These are phyloP conservation scores for Platygyra sinensis DNA, from an alignment of 64 coral and sea anemone species.

Conservation along the genomic window DNA sequence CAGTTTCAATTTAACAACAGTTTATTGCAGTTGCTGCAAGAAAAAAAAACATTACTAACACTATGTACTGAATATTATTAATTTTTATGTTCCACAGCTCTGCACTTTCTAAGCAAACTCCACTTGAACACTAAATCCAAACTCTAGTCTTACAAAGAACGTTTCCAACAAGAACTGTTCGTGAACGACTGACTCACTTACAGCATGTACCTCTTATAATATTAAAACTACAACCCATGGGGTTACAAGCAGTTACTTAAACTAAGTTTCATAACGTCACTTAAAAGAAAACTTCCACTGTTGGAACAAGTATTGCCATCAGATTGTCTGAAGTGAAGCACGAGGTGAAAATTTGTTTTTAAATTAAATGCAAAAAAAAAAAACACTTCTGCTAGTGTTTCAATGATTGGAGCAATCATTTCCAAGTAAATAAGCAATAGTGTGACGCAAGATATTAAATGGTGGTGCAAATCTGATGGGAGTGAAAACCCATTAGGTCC, in stretches of 20 bases:
- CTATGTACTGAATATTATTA: background rate
- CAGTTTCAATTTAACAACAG: conserved; percentile 31
- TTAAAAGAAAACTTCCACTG: background rate
- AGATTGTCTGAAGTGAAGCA: background rate
- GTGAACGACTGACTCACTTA: background rate
- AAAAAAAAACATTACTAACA: background rate
- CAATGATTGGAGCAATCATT: no score
- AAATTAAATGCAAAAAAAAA: background rate
- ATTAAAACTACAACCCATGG: conserved; percentile 1
- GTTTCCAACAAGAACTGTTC: background rate
- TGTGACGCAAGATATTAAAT: no score
- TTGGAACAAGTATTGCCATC: background rate
- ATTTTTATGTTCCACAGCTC: background rate
- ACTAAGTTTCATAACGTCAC: background rate
- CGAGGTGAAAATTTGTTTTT: background rate
- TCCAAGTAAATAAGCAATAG: no score
- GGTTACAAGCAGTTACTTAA: background rate
- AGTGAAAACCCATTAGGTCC: no score
- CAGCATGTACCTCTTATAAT: background rate
- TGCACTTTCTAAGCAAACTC: conserved; percentile 24
- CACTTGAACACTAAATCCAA: background rate
- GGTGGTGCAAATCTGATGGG: no score
- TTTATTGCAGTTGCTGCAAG: conserved; percentile 53
- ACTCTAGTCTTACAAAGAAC: background rate
- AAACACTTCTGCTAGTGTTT: no score